Evolutionary conservation across 2,888 invertebrate species (phyloP), one percentile per base, ranked within the genome.

Genomic region (Polyommatus iphigenia): DNA sequence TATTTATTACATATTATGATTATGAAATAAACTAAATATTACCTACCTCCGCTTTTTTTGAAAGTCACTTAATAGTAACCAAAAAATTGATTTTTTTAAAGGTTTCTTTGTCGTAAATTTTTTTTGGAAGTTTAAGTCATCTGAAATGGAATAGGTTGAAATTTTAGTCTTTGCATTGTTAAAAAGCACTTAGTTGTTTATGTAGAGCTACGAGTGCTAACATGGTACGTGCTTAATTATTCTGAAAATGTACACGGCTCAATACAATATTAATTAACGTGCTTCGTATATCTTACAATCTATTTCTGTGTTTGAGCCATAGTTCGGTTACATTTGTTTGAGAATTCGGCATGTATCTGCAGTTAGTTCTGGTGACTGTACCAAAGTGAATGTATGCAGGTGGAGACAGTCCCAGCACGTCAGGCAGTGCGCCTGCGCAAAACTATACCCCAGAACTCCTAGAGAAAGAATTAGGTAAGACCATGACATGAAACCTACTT

Each of bases 401-500:
- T 92, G 92, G 87, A 78, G 93, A 93, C 76, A 86, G 85, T 80
- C 85, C 92, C 76, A 89, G 90, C 77, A 85, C 91, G 2, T 89
- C 91, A 18, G 84, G 86, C 79, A 82, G 84, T 80, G 81, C 84
- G 78, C 84, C 88, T 77, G 84, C 88, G 80, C 87, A 85, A 80
- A 85, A 83, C 80, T 86, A 87, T 85, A 85, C 84, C 76, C 85
- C 85, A 77, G 90, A 89, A 82, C 86, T 92, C 83, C 84, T 87
- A 82, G 93, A 92, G 83, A 90, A 91, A 83, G 91, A 91, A 83
- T 90, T 92, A 83, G 93, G 93, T 94, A 88, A 93, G 93, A 85
- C 46, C 62, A 76, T 46, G 67, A 67, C 67, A 67, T 76, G 62
- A 20, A 67, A 46, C 67, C 46, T 62, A 36, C 24, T 62, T 62